Percentiles rank a stretch among this genome's conserved stretches.
Evolutionary conservation across 2,797 vertebrate genomes (phyloP).

Genomic region (Lacerta viridis): DNA sequence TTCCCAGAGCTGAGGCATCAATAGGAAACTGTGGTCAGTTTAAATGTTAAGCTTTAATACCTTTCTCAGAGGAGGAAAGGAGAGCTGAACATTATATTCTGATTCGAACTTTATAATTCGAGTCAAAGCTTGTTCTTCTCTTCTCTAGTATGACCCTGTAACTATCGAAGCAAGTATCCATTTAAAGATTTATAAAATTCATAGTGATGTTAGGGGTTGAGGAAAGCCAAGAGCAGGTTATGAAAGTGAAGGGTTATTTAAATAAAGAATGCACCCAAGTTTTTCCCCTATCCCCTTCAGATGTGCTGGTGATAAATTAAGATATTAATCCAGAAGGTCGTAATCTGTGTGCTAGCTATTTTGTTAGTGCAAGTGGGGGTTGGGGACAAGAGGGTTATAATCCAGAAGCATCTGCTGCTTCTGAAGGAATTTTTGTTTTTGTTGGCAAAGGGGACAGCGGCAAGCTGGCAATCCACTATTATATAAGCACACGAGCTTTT

Average conservation of each 20-base stretch:
- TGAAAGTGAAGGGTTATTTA: background rate
- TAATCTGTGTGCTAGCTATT: slow-evolving; percentile 3
- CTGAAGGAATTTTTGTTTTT: slow-evolving; percentile 26
- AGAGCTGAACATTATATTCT: background rate
- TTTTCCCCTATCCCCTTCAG: background rate
- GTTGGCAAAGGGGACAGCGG: background rate
- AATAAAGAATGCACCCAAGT: background rate
- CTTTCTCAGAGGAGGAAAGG: background rate
- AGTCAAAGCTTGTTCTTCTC: background rate
- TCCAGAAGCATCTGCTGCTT: slow-evolving; percentile 40
- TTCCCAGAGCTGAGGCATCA: background rate
- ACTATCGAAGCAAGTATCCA: background rate
- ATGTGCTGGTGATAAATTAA: slow-evolving; percentile 19
- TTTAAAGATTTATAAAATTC: slow-evolving; percentile 19
- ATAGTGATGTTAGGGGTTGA: background rate
- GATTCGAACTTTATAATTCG: background rate
- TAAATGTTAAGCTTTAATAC: background rate
- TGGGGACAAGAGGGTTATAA: background rate
- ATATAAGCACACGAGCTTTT: slow-evolving; percentile 7
- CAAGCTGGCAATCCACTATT: background rate
- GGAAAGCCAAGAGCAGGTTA: background rate
- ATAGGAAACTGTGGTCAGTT: background rate
- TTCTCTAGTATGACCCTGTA: background rate
- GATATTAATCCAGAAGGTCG: slow-evolving; percentile 12
- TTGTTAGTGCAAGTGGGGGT: background rate